Conservation (phyloP, 2,888 invertebrate species). For the Synergus japonicus region DNA sequence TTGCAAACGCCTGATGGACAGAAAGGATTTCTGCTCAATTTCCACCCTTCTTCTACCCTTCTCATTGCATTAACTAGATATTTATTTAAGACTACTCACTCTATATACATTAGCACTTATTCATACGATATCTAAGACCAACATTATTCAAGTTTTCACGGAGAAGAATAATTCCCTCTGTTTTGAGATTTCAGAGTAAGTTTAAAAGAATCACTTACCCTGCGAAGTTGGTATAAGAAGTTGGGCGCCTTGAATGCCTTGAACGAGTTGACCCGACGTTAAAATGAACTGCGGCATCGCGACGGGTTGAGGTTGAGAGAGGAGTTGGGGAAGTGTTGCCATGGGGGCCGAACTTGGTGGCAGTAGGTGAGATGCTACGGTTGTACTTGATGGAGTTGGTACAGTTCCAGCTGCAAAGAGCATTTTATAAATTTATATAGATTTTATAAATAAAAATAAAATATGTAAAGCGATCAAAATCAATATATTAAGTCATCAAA, state of each 20-base stretch:
- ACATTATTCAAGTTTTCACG: not conserved
- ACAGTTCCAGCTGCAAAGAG: constrained; percentile 69
- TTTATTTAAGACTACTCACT: not conserved
- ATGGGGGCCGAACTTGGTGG: constrained; percentile 77
- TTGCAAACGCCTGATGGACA: constrained; percentile 20
- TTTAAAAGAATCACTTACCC: constrained; percentile 80
- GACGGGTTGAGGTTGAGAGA: constrained; percentile 81
- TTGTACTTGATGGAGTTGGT: constrained; percentile 75
- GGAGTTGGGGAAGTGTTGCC: constrained; percentile 82
- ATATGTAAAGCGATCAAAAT: not conserved
- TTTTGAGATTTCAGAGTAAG: not conserved
- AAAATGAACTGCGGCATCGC: constrained; percentile 94
- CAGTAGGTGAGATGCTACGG: constrained; percentile 71
- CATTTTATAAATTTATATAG: not conserved
- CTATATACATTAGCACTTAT: not conserved
- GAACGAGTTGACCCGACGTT: constrained; percentile 93
- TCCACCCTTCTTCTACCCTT: not conserved
- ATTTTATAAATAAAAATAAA: not conserved
- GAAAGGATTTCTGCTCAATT: constrained; percentile 1
- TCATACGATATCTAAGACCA: not conserved
- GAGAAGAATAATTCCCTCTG: not conserved
- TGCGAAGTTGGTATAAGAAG: constrained; percentile 96
- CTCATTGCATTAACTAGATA: not conserved
- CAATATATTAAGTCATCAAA: not conserved
- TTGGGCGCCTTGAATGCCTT: constrained; percentile 95